Evolutionary conservation across 2,888 invertebrate species (phyloP).

Genomic region (Macropis europaea): DNA sequence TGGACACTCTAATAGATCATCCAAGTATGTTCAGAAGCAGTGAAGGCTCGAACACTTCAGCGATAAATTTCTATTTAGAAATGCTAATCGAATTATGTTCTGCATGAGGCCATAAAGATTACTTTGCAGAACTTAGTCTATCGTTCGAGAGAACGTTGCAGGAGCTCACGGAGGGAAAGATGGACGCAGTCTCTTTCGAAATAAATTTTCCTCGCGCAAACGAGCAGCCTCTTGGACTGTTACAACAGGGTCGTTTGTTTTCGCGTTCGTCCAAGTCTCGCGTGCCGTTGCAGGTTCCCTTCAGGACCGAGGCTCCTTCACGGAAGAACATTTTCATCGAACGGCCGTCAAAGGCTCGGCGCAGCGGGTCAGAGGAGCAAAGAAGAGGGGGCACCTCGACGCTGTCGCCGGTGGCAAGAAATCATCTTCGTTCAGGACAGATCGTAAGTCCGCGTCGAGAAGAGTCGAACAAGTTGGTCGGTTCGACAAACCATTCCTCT

Average conservation of each 20-base stretch:
- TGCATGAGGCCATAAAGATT: too few relatives aligned
- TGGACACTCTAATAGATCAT: too few relatives aligned
- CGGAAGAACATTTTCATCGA: constrained; percentile 33
- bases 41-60: too few relatives aligned
- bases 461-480: constrained; percentile 18
- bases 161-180: too few relatives aligned
- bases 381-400: background rate
- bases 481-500: constrained; percentile 58
- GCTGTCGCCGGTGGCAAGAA: constrained; percentile 24
- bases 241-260: constrained; percentile 15
- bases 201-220: constrained; percentile 10
- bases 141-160: background rate
- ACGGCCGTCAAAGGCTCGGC: background rate
- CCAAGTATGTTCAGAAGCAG: too few relatives aligned
- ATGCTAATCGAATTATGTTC: too few relatives aligned
- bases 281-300: constrained; percentile 3
- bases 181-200: too few relatives aligned
- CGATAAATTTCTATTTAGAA: too few relatives aligned
- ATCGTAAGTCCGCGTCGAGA: constrained; percentile 6
- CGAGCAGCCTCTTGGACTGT: background rate
- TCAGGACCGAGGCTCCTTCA: constrained; percentile 13
- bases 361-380: background rate
- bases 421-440: constrained; percentile 40
- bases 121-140: too few relatives aligned
- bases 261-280: constrained; percentile 6